Percentiles rank a stretch among this genome's conserved stretches.
Evolutionary conservation across 2,888 invertebrate species (phyloP).

Genomic region (Ypsolopha scabrella): DNA sequence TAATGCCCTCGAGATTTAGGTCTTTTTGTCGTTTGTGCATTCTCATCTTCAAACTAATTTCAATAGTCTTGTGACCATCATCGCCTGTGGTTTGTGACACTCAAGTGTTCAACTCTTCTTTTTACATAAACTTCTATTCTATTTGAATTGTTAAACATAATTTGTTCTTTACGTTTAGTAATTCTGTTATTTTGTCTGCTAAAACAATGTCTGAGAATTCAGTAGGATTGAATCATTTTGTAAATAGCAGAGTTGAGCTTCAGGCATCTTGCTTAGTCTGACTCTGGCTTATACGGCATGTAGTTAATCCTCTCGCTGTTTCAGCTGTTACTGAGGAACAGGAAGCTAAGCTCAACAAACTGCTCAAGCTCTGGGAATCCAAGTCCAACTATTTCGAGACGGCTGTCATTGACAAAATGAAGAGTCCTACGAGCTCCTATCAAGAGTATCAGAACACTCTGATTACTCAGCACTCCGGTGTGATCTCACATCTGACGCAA

Average conservation of each 20-base stretch:
- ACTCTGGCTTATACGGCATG: conserved; percentile 41
- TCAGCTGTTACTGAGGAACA: conserved; percentile 88
- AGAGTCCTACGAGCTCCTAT: conserved; percentile 89
- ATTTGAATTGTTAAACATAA: not conserved
- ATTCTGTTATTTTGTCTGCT: no score
- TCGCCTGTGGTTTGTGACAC: conserved; percentile 51
- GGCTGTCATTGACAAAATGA: conserved; percentile 86
- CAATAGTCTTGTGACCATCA: conserved; percentile 42
- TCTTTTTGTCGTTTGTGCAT: conserved; percentile 51
- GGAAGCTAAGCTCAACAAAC: conserved; percentile 90
- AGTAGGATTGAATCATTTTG: not conserved
- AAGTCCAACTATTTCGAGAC: conserved; percentile 91
- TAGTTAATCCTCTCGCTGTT: conserved; percentile 56
- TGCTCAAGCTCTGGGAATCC: conserved; percentile 96
- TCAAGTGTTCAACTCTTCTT: conserved; percentile 7
- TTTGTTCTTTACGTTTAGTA: no score
- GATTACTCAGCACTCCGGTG: conserved; percentile 82
- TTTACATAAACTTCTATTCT: not conserved
- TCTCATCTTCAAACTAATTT: conserved; percentile 35
- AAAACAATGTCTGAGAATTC: no score
- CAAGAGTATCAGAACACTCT: conserved; percentile 89
- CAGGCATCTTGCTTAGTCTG: conserved; percentile 62
- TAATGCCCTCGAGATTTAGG: conserved; percentile 66
- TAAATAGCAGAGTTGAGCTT: conserved; percentile 2
- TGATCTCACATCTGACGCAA: conserved; percentile 81